Conservation (phyloP, 2,888 invertebrate genomes). For the Temnothorax ravouxi region DNA sequence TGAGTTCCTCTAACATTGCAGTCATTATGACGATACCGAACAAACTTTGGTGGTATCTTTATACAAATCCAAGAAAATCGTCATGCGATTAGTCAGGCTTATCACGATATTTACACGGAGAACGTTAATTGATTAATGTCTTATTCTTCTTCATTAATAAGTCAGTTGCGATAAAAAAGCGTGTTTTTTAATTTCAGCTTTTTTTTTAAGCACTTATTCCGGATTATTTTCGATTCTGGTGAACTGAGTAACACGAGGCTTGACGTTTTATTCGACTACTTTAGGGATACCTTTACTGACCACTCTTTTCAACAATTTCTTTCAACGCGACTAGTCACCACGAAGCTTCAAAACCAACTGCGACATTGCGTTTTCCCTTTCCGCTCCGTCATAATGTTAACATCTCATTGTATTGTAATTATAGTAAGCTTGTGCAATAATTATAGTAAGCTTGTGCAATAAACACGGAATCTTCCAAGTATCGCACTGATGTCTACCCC, state of each 20-base stretch:
- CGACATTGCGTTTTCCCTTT: constrained; percentile 62
- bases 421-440: neutral
- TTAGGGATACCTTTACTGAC: neutral
- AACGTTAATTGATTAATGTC: neutral
- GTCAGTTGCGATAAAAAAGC: neutral
- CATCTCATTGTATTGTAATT: constrained; percentile 76
- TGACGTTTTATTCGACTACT: neutral
- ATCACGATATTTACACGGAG: neutral
- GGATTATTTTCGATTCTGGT: neutral
- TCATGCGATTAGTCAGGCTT: neutral
- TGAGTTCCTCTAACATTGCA: constrained; percentile 75
- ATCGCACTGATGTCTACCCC: neutral
- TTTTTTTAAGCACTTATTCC: neutral
- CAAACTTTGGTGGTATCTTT: neutral
- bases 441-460: constrained; percentile 33
- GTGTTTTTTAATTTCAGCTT: neutral
- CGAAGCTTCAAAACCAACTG: constrained; percentile 77
- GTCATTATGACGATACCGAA: constrained; percentile 75
- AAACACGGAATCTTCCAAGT: neutral
- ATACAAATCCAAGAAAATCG: neutral
- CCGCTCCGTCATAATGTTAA: constrained; percentile 44
- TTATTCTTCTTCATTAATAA: neutral
- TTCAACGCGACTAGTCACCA: constrained; percentile 78
- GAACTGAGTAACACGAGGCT: neutral
- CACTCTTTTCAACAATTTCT: constrained; percentile 15